A percentile compares a stretch with the other conserved stretches of the same genome.
Conservation (phyloP, 2,888 invertebrate species). For the Diloba caeruleocephala region DNA sequence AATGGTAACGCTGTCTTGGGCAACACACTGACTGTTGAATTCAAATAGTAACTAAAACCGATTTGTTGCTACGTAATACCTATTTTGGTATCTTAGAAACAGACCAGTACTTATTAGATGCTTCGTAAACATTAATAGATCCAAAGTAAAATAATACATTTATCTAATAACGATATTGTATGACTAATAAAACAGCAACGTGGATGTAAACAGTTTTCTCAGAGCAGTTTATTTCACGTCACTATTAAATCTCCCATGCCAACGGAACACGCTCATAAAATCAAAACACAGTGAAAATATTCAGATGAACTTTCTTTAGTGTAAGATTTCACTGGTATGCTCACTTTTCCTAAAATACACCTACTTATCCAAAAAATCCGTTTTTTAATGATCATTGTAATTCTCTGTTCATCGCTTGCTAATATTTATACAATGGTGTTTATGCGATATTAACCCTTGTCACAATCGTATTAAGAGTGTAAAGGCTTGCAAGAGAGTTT, state of each 20-base stretch:
- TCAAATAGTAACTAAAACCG: constrained; percentile 56
- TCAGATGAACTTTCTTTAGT: constrained; percentile 39
- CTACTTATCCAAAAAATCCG: constrained; percentile 25
- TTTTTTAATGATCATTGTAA: constrained; percentile 36
- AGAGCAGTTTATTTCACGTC: constrained; percentile 25
- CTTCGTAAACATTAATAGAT: constrained; percentile 8
- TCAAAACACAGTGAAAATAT: constrained; percentile 42
- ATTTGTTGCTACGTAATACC: constrained; percentile 26
- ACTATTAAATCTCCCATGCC: constrained; percentile 38
- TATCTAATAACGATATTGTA: constrained; percentile 6
- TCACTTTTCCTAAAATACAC: constrained; percentile 33
- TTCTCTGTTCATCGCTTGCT: constrained; percentile 39
- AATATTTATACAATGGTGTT: constrained; percentile 2
- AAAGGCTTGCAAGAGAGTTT: constrained; percentile 16
- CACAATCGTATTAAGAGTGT: constrained; percentile 8
- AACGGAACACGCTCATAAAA: constrained; percentile 17
- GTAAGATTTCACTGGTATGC: constrained; percentile 24
- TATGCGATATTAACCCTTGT: constrained; percentile 29
- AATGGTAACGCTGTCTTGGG: constrained; percentile 58
- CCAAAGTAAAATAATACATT: constrained; percentile 9
- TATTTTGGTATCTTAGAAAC: constrained; percentile 25
- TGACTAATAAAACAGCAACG: constrained; percentile 34
- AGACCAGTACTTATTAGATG: background rate
- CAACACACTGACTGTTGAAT: constrained; percentile 33
- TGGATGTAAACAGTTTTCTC: constrained; percentile 22